Evolutionary conservation across 2,888 invertebrate genomes (phyloP).

Genomic region (Agrotis clavis): DNA sequence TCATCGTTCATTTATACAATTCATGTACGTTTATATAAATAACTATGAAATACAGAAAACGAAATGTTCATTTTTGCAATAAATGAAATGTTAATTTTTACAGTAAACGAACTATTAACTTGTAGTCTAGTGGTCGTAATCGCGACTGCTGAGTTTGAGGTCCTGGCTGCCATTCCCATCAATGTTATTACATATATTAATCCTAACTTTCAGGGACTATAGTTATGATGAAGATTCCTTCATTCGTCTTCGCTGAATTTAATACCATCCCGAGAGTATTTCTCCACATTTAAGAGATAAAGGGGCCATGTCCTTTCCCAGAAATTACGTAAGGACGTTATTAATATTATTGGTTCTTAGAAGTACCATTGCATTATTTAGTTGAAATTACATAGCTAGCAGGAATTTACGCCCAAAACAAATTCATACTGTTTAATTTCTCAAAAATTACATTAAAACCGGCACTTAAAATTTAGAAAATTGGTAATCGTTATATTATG

Average conservation of each 20-base stretch:
- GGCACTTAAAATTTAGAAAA: background rate
- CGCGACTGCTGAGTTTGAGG: too few relatives aligned
- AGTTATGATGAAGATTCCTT: background rate
- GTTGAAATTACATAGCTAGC: background rate
- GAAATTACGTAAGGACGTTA: slow-evolving; percentile 13
- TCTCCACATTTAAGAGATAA: slow-evolving; percentile 37
- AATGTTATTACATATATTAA: too few relatives aligned
- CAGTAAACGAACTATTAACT: too few relatives aligned
- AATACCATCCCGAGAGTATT: slow-evolving; percentile 25
- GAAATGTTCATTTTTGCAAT: background rate
- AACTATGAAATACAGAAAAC: slow-evolving; percentile 18
- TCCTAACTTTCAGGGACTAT: too few relatives aligned
- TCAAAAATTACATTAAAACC: background rate
- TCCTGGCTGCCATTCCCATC: too few relatives aligned
- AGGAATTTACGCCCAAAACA: background rate
- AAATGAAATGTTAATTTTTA: too few relatives aligned
- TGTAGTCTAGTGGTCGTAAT: too few relatives aligned
- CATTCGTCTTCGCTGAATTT: slow-evolving; percentile 17
- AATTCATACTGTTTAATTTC: background rate
- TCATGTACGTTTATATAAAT: slow-evolving; percentile 16
- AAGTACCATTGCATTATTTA: slow-evolving; percentile 7
- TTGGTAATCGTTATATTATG: background rate
- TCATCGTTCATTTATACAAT: slow-evolving; percentile 36
- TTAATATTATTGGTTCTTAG: slow-evolving; percentile 14
- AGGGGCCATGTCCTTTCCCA: slow-evolving; percentile 15